Evolutionary conservation across 2,888 invertebrate genomes (phyloP).

Genomic region (Drosophila meridiana): DNA sequence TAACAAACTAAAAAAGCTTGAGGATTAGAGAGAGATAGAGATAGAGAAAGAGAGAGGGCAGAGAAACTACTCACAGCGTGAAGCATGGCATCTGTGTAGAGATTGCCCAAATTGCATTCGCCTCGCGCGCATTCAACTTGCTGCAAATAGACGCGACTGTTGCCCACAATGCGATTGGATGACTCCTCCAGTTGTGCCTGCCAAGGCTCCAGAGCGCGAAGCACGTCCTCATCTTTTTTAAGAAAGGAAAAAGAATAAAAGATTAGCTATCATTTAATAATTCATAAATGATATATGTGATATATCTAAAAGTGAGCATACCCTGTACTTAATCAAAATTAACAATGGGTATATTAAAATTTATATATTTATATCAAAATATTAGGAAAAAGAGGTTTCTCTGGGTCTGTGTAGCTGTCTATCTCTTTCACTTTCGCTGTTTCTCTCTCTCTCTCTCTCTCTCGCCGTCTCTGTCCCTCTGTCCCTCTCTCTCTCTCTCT

Average conservation of each 20-base stretch:
- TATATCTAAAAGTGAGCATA: neutral
- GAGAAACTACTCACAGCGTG: conserved; percentile 85
- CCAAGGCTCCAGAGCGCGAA: conserved; percentile 87
- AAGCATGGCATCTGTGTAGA: conserved; percentile 90
- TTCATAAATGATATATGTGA: neutral
- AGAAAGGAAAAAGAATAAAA: neutral
- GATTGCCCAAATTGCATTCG: conserved; percentile 91
- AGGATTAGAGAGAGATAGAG: neutral
- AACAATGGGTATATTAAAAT: neutral
- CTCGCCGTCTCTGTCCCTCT: too few relatives aligned
- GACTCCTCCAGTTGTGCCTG: conserved; percentile 86
- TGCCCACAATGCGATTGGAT: conserved; percentile 87
- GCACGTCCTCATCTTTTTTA: conserved; percentile 87
- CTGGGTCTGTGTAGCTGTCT: too few relatives aligned
- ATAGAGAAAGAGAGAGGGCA: neutral
- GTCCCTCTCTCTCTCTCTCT: too few relatives aligned
- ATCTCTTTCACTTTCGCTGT: too few relatives aligned
- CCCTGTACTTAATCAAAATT: neutral
- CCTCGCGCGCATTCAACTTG: conserved; percentile 87
- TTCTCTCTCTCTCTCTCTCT: too few relatives aligned
- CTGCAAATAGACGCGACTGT: conserved; percentile 87
- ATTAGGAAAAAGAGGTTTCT: too few relatives aligned
- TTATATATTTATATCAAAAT: too few relatives aligned
- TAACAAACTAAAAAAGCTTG: conserved; percentile 60
- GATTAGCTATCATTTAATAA: neutral